These are phyloP conservation scores for Lithophane socia DNA, from an alignment of 2,888 invertebrate species.

Conservation along the genomic window DNA sequence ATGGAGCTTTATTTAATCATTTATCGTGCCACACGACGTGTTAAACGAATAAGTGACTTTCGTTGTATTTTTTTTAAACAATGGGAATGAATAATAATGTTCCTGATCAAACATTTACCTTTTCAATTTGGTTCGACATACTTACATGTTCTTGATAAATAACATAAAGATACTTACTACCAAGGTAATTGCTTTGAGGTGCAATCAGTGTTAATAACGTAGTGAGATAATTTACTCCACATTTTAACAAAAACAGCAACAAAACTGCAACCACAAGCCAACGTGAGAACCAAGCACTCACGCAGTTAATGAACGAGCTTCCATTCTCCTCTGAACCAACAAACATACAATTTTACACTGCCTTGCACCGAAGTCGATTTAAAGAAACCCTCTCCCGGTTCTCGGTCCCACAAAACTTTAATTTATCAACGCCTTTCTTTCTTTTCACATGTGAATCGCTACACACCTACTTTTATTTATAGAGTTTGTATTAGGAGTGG, in stretches of 20 bases:
- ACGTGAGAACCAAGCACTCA: constrained; percentile 13
- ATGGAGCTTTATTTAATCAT: not conserved
- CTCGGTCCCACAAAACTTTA: constrained; percentile 46
- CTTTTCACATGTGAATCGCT: constrained; percentile 63
- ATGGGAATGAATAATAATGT: not conserved
- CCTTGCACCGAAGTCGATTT: constrained; percentile 48
- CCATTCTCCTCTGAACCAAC: constrained; percentile 11
- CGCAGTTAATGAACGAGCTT: constrained; percentile 47
- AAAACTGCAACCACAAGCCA: constrained; percentile 9
- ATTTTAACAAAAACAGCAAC: constrained; percentile 5
- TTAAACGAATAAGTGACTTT: not conserved
- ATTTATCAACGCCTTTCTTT: constrained; percentile 66
- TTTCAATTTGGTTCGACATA: not conserved
- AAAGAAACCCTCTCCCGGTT: constrained; percentile 41
- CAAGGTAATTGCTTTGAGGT: not conserved
- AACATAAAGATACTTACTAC: not conserved
- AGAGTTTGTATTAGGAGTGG: constrained; percentile 26
- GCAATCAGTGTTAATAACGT: constrained; percentile 22
- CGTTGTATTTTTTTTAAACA: not conserved
- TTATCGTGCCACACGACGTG: not conserved
- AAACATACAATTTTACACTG: constrained; percentile 21
- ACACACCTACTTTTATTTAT: constrained; percentile 61
- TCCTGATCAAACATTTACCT: not conserved
- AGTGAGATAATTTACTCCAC: constrained; percentile 8
- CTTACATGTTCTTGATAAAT: no score